Conservation (phyloP, 92 coral and sea anemone genomes). For the Epizoanthus scotinus region DNA sequence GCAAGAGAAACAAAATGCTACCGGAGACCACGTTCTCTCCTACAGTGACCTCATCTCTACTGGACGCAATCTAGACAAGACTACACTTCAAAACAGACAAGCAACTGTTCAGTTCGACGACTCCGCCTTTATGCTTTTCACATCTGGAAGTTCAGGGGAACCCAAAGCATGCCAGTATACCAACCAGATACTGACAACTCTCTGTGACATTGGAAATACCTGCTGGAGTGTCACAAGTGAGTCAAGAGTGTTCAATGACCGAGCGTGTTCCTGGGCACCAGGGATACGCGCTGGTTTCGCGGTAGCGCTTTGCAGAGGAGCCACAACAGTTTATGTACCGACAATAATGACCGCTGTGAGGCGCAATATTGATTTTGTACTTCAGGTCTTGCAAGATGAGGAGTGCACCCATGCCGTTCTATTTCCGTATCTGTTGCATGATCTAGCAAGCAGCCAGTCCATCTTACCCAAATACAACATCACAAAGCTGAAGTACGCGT, state of each 20-base stretch:
- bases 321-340: constrained; percentile 44
- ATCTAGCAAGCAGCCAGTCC: constrained; percentile 22
- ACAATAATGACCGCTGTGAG: constrained; percentile 39
- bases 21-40: constrained; percentile 1
- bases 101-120: constrained; percentile 13
- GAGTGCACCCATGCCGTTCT: constrained; percentile 47
- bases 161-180: constrained; percentile 55
- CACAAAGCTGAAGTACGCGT: not conserved
- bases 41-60: constrained; percentile 2
- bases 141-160: constrained; percentile 59
- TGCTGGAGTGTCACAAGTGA: constrained; percentile 6
- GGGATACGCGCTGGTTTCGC: constrained; percentile 7
- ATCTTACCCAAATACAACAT: constrained; percentile 7
- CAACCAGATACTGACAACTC: constrained; percentile 43
- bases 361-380: constrained; percentile 16
- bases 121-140: constrained; percentile 16
- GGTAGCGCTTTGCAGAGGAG: constrained; percentile 12
- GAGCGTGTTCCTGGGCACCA: constrained; percentile 49
- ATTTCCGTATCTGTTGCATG: constrained; percentile 40
- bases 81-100: not conserved
- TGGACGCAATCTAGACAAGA: not conserved
- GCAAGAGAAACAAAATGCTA: not conserved
- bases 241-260: constrained; percentile 34
- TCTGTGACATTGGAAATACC: constrained; percentile 6
- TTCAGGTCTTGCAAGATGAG: constrained; percentile 45